Evolutionary conservation across 2,113 vertebrate species (phyloP), one percentile per base, ranked within the genome.

Genomic region (Nettapus auritus): DNA sequence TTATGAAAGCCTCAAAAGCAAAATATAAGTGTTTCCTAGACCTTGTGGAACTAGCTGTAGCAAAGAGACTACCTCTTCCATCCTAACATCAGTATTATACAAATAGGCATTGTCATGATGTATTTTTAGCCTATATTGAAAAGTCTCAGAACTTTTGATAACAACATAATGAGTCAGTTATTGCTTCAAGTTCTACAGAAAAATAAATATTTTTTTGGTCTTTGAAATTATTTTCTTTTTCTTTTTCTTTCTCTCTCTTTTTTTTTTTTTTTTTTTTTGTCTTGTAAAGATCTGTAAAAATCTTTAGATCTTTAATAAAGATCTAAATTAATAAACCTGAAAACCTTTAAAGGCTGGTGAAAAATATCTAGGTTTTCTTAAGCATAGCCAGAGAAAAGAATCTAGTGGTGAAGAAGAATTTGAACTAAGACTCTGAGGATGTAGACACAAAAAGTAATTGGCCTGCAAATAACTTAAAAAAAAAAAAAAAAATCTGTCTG

Each of bases 111-210:
- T 84, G 62, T 50, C 31, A 33, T 2, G 4, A 26, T 63, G 11
- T 74, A 57, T 84, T 91, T 95, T 96, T 93, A 82, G 31, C 5
- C 18, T 44, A 33, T 62, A 89, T 69, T 38, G 34, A 86, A 86
- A 86, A 93, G 29, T 59, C n/a, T 82, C 40, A 62, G 69, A 87
- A 87, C n/a, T 91, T 90, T 42, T 64, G 48, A 53, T 77, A 56
- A 34, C 46, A 56, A 34, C 46, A 44, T 74, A 67, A 38, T 25
- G 75, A 91, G 19, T 74, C 73, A 84, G 15, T 8, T 46, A 53
- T 38, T 77, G 23, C 22, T 64, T 84, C 59, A 25, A 70, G 6
- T 46, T 74, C 56, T 48, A 50, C n/a, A 48, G 26, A 92, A 22
- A 81, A 74, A 86, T 74, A 81, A 53, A 42, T 29, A 0, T 0